Evolutionary conservation across 2,113 vertebrate species (phyloP), one percentile per base, ranked within the genome.

Genomic region (Phylloscopus trochiloides): DNA sequence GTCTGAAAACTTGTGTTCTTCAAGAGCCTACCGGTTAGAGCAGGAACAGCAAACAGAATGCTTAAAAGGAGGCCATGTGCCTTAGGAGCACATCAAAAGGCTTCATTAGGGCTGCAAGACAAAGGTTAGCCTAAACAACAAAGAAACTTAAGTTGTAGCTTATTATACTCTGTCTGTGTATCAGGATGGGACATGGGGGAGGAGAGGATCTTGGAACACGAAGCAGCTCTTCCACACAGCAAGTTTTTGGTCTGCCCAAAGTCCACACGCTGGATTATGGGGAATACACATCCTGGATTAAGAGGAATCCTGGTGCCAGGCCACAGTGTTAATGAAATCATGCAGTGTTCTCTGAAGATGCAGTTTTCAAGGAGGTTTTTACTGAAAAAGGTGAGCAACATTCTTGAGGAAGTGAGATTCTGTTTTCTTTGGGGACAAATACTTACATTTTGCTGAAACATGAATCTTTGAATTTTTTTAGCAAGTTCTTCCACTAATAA

Each of bases 101-200:
- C 65, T 89, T 95, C 62, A 70, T 94, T 79, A 88, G 77, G 87
- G 34, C 62, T 94, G 77, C 32, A 66, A 95, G 81, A 76, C 47
- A 95, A 96, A 95, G 81, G 94, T 93, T 87, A 94, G 21, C 42
- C 57, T 88, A 82, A 86, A n/a, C 74, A 91, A 76, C 54, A 80
- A 73, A 91, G 80, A 57, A 89, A 87, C 50, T 76, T 85, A 79
- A 85, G 66, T 43, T 88, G 34, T 47, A 66, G 42, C 34, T 83
- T 95, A 42, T 96, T 94, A 76, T 58, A 58, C 9, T 3, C 22
- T 3, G 4, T 36, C 34, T 0, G 0, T 61, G 36, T 47, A 31
- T 31, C 1, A 2, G 48, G 24, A 17, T 65, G 26, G 61, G 50
- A 58, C 2, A 1, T 18, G 34, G 65, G 8, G n/a, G 32, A 86